Evolutionary conservation across 2,113 vertebrate species (phyloP).

Genomic region (Apteryx owenii): DNA sequence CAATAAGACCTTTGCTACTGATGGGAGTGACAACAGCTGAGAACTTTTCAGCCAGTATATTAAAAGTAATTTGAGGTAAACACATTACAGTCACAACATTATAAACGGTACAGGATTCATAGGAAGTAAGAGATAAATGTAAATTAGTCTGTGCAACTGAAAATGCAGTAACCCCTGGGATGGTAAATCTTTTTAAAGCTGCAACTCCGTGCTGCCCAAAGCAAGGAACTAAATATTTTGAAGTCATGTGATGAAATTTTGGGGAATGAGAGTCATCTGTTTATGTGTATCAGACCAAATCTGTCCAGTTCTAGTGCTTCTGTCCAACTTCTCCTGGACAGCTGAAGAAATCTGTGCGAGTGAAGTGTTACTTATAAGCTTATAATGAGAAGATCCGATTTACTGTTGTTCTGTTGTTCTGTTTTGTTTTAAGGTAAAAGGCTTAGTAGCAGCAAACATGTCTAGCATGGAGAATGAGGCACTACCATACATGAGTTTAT

Average conservation of each 20-base stretch:
- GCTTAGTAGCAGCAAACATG: not conserved
- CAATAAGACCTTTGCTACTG: not conserved
- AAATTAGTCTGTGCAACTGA: not conserved
- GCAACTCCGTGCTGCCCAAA: not conserved
- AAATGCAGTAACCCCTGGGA: not conserved
- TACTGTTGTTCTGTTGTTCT: too few relatives aligned
- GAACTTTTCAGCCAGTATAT: not conserved
- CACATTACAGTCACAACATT: not conserved
- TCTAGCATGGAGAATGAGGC: not conserved
- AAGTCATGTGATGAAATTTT: not conserved
- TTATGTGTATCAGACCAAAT: not conserved
- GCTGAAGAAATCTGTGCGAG: not conserved
- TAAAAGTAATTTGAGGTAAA: not conserved
- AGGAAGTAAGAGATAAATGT: not conserved
- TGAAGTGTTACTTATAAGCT: not conserved
- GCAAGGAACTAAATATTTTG: not conserved
- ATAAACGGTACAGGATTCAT: not conserved
- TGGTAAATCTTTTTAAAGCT: not conserved
- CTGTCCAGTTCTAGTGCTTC: not conserved
- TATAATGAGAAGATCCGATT: not conserved
- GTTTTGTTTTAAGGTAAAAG: not conserved
- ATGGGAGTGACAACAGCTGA: not conserved
- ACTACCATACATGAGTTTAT: not conserved
- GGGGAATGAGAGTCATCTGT: not conserved
- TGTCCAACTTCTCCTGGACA: not conserved